These are phyloP conservation scores for Tetramorium bicarinatum DNA, from an alignment of 2,888 invertebrate species.

Conservation along the genomic window DNA sequence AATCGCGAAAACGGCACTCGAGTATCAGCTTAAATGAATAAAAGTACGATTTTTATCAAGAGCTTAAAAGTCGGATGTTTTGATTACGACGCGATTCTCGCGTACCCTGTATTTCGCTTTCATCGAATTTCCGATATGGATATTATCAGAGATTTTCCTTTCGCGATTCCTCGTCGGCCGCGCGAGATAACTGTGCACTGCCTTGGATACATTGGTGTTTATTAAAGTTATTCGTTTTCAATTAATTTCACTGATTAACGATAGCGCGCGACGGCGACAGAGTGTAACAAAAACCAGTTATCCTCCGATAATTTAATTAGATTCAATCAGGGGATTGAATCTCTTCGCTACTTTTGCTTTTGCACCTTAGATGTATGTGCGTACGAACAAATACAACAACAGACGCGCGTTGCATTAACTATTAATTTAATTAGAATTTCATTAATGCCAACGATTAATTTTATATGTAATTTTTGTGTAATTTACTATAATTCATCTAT, in stretches of 20 bases:
- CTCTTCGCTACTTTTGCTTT: constrained; percentile 12
- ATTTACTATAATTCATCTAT: neutral
- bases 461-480: neutral
- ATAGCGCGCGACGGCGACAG: constrained; percentile 55
- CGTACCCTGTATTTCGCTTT: constrained; percentile 26
- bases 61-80: constrained; percentile 37
- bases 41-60: neutral
- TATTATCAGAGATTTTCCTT: constrained; percentile 38
- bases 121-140: constrained; percentile 49
- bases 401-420: neutral
- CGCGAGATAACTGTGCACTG: constrained; percentile 16
- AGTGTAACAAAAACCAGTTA: constrained; percentile 47
- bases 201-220: constrained; percentile 44
- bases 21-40: constrained; percentile 8
- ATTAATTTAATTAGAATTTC: neutral
- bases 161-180: neutral
- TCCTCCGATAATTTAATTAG: constrained; percentile 70
- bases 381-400: neutral
- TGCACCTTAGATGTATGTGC: neutral
- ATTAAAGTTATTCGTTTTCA: constrained; percentile 62
- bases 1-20: constrained; percentile 5
- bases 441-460: neutral
- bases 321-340: constrained; percentile 51
- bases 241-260: constrained; percentile 67
- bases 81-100: constrained; percentile 19